These are phyloP conservation scores for Papilio xuthus DNA, from an alignment of 1,140 invertebrate genomes.

Conservation along the genomic window DNA sequence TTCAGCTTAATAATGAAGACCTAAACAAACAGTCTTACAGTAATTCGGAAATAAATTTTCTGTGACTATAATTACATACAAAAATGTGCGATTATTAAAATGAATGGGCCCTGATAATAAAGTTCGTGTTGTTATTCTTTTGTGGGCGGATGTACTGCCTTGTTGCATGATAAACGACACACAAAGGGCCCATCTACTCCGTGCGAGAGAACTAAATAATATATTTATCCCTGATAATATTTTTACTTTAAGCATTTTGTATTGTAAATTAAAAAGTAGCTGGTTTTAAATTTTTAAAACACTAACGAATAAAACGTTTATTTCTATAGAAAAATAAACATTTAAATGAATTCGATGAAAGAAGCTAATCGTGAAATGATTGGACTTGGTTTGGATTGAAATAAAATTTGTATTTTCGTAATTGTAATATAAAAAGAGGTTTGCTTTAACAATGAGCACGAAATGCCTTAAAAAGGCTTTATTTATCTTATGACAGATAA, in stretches of 20 bases:
- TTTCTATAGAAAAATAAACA: neutral
- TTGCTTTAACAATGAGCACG: neutral
- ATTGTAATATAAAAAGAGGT: neutral
- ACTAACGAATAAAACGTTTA: neutral
- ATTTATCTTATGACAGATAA: slow-evolving; percentile 16
- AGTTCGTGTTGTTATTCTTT: neutral
- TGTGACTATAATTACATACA: neutral
- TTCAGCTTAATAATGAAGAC: neutral
- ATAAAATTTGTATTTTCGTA: neutral
- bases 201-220: neutral
- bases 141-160: neutral
- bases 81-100: slow-evolving; percentile 6
- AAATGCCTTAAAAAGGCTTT: slow-evolving; percentile 7
- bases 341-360: too few relatives aligned
- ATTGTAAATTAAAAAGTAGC: neutral
- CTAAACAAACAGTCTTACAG: neutral
- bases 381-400: neutral
- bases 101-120: neutral
- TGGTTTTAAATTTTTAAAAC: neutral
- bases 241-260: neutral
- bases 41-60: neutral
- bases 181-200: neutral
- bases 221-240: slow-evolving; percentile 8
- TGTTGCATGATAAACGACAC: slow-evolving; percentile 14
- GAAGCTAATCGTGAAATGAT: neutral